These are phyloP conservation scores for Acronicta leporina DNA, from an alignment of 2,888 invertebrate species.

Conservation along the genomic window DNA sequence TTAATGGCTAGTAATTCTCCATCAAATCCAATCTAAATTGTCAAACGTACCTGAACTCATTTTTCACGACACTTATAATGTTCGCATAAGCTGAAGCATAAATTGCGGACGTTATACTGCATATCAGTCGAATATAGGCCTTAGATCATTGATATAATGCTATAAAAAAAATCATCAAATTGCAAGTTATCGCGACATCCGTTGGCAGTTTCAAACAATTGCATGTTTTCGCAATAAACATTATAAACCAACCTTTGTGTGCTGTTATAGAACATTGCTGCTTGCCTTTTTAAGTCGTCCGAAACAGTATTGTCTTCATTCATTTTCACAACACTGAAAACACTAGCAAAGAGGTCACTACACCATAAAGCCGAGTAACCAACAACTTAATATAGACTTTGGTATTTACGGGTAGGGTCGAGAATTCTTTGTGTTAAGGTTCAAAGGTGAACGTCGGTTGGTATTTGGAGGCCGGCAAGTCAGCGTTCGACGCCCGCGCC, in stretches of 20 bases:
- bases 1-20: constrained; percentile 42
- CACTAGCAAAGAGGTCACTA: constrained; percentile 52
- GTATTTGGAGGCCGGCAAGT: constrained; percentile 72
- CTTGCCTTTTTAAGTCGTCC: constrained; percentile 83
- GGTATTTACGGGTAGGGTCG: constrained; percentile 43
- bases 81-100: constrained; percentile 25
- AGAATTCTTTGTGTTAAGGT: constrained; percentile 46
- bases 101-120: constrained; percentile 14
- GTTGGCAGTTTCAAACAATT: constrained; percentile 59
- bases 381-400: constrained; percentile 43
- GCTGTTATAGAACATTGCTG: constrained; percentile 85
- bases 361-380: constrained; percentile 44
- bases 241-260: constrained; percentile 79
- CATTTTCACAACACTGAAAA: constrained; percentile 69
- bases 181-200: constrained; percentile 51
- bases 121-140: constrained; percentile 33
- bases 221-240: constrained; percentile 50
- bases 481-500: constrained; percentile 83
- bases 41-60: constrained; percentile 47
- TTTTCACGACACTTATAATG: constrained; percentile 46
- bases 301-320: constrained; percentile 80
- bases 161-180: constrained; percentile 12
- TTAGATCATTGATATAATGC: constrained; percentile 25
- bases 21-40: constrained; percentile 26
- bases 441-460: constrained; percentile 59